Evolutionary conservation across 1,140 invertebrate genomes (phyloP).

Genomic region (Drosophila sp.): DNA sequence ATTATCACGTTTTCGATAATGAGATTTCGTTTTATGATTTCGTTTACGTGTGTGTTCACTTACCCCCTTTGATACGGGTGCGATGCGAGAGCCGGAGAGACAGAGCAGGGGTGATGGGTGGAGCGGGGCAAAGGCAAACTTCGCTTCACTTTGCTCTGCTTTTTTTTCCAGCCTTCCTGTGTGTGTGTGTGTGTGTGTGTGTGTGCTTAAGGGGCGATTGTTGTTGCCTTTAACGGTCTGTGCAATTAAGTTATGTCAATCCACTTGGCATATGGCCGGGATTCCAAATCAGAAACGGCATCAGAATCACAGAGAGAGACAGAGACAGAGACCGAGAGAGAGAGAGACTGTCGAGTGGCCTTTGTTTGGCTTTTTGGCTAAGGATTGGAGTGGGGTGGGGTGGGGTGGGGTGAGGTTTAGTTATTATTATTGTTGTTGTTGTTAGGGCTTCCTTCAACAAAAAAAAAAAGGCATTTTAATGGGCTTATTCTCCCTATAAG

Average conservation of each 20-base stretch:
- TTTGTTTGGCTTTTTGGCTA: conserved; percentile 20
- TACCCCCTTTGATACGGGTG: conserved; percentile 35
- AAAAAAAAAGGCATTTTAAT: conserved; percentile 3
- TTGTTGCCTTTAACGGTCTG: conserved; percentile 21
- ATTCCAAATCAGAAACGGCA: conserved; percentile 14
- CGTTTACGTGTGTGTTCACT: conserved; percentile 10
- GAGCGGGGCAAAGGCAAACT: neutral
- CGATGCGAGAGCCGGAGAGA: neutral
- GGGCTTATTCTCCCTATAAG: neutral
- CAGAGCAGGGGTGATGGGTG: neutral
- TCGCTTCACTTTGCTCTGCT: neutral
- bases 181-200: conserved; percentile 22
- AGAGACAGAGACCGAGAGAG: conserved; percentile 15
- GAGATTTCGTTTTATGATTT: conserved; percentile 63
- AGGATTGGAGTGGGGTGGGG: neutral
- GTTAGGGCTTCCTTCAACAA: neutral
- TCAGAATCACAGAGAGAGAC: neutral
- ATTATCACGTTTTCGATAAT: conserved; percentile 78
- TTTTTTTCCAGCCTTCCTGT: neutral
- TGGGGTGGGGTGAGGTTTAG: neutral
- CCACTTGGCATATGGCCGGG: conserved; percentile 55
- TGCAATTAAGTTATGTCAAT: conserved; percentile 60
- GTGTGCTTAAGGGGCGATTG: conserved; percentile 37
- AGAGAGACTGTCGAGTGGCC: conserved; percentile 10
- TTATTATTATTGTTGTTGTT: neutral